A percentile compares a stretch with the other conserved stretches of the same genome.
phyloP scores from a whole-genome alignment of 2,113 vertebrate species.

The Epinephelus fuscoguttatus region DNA sequence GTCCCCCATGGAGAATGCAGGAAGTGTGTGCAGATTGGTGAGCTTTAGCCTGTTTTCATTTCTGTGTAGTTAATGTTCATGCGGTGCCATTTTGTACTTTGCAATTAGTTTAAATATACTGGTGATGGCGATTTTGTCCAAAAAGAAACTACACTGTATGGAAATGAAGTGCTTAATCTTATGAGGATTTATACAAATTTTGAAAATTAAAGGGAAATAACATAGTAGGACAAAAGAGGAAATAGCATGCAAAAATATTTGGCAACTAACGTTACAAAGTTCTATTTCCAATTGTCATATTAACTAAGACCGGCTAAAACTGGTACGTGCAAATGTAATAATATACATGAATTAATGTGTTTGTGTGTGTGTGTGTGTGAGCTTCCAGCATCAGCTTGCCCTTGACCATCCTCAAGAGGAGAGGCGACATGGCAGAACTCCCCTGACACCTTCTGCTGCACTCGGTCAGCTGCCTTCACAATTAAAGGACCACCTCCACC shows the following conservation, averaged over 20 bases:
- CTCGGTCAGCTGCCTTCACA: slow-evolving; percentile 85
- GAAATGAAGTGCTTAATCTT: not conserved
- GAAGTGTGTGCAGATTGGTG: slow-evolving; percentile 68
- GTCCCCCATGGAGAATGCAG: slow-evolving; percentile 76
- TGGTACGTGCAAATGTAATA: not conserved
- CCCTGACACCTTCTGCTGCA: slow-evolving; percentile 85
- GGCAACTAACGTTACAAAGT: not conserved
- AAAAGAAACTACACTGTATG: not conserved
- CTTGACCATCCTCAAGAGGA: slow-evolving; percentile 90
- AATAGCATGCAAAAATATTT: not conserved
- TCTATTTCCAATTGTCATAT: not conserved
- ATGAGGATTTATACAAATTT: not conserved
- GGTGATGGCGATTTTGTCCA: not conserved
- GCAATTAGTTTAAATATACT: slow-evolving; percentile 20
- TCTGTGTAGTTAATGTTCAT: slow-evolving; percentile 56
- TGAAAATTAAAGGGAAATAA: not conserved
- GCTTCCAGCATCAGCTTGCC: slow-evolving; percentile 81
- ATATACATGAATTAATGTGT: slow-evolving; percentile 19
- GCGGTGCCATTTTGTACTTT: not conserved
- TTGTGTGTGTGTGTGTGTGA: slow-evolving; percentile 22
- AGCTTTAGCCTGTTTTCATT: slow-evolving; percentile 41
- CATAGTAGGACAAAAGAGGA: not conserved
- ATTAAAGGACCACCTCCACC: slow-evolving; percentile 88
- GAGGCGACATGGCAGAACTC: slow-evolving; percentile 85
- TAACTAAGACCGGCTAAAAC: not conserved